A percentile compares a stretch with the other conserved stretches of the same genome.
Evolutionary conservation across 53 echinoderm and acorn worm genomes (phyloP).

Genomic region (Holothuria leucospilota): DNA sequence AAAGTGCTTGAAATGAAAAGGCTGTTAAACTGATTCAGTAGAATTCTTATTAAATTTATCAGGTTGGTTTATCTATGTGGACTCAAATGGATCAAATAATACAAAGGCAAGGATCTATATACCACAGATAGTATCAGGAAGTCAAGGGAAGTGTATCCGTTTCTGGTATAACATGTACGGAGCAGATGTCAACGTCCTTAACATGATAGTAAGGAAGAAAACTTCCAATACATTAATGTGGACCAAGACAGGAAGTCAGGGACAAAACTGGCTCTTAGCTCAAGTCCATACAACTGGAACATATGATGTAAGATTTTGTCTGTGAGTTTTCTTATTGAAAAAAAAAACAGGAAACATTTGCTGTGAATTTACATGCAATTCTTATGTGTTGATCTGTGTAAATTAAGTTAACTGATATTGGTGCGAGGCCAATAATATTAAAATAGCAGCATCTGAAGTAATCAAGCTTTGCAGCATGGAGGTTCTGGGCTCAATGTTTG

Average conservation of each 20-base stretch:
- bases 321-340: too few relatives aligned
- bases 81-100: neutral
- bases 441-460: too few relatives aligned
- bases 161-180: conserved; percentile 57
- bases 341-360: too few relatives aligned
- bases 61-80: conserved; percentile 27
- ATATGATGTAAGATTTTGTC: neutral
- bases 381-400: too few relatives aligned
- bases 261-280: conserved; percentile 21
- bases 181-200: conserved; percentile 28
- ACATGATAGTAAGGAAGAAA: neutral
- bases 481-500: too few relatives aligned
- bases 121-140: conserved; percentile 9
- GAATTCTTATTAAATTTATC: neutral
- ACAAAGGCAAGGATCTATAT: neutral
- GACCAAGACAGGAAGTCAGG: conserved; percentile 44
- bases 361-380: too few relatives aligned
- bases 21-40: neutral
- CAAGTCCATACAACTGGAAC: conserved; percentile 37
- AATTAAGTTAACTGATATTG: too few relatives aligned
- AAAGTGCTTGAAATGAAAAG: too few relatives aligned
- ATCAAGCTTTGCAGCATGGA: too few relatives aligned
- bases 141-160: conserved; percentile 38
- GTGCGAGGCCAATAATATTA: too few relatives aligned
- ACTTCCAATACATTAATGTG: conserved; percentile 12